phyloP scores from a whole-genome alignment of 2,888 invertebrate genomes.

The Eremobia ochroleuca region DNA sequence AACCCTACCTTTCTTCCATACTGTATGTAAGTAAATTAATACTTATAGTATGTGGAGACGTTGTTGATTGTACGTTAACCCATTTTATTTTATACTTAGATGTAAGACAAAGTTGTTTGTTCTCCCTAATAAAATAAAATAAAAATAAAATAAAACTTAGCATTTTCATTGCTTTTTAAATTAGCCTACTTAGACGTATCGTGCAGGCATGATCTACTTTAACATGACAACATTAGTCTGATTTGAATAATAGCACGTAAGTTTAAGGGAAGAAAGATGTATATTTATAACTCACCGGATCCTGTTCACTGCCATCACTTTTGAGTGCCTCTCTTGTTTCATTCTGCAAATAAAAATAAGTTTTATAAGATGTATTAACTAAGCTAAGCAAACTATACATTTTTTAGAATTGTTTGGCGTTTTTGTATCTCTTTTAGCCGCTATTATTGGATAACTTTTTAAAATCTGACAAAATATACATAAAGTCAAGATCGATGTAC shows the following conservation, averaged over 20 bases:
- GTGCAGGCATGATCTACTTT: neutral
- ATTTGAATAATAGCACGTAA: neutral
- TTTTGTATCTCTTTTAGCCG: neutral
- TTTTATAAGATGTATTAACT: neutral
- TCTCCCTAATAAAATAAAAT: too few species aligned
- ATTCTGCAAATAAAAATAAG: slow-evolving; percentile 82
- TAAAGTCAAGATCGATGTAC: neutral
- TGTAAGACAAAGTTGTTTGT: too few species aligned
- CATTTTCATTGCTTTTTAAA: neutral
- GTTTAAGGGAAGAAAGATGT: neutral
- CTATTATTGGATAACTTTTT: neutral
- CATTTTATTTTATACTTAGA: too few species aligned
- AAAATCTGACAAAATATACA: neutral
- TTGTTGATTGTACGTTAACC: too few species aligned
- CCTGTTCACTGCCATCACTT: slow-evolving; percentile 94
- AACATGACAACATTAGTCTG: neutral
- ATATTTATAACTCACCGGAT: slow-evolving; percentile 92
- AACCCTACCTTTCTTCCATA: too few species aligned
- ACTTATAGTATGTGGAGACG: too few species aligned
- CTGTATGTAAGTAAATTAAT: too few species aligned
- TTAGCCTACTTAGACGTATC: neutral
- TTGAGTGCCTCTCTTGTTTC: slow-evolving; percentile 94
- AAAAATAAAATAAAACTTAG: too few species aligned
- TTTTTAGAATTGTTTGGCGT: neutral
- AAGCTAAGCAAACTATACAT: too few species aligned